Conservation (phyloP, 2,888 invertebrate species). For the Gastracanthus pulcherrimus region DNA sequence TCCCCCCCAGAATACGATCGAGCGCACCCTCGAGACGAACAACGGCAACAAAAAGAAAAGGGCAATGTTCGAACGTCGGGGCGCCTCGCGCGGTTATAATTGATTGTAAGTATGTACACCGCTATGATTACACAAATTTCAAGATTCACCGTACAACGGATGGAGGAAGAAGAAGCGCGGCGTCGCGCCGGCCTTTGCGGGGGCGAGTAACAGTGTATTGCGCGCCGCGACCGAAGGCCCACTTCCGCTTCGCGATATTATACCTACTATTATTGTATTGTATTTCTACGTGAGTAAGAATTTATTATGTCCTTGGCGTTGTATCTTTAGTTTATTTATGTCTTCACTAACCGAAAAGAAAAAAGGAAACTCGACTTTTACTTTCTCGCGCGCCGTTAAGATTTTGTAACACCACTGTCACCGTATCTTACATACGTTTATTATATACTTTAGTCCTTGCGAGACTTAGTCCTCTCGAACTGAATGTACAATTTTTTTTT, state of each 20-base stretch:
- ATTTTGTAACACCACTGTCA: slow-evolving; percentile 15
- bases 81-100: no score
- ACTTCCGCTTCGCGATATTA: neutral
- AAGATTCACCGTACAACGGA: no score
- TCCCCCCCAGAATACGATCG: neutral
- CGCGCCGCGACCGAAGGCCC: no score
- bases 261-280: neutral
- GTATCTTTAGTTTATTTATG: slow-evolving; percentile 53
- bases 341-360: slow-evolving; percentile 42
- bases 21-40: neutral
- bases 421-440: neutral
- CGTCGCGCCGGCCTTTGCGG: neutral
- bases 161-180: neutral
- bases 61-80: no score
- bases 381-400: slow-evolving; percentile 13
- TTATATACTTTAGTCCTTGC: slow-evolving; percentile 49
- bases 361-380: neutral
- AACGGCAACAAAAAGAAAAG: no score
- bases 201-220: neutral
- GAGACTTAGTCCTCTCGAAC: slow-evolving; percentile 63
- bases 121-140: no score
- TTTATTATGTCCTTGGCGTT: neutral
- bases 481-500: slow-evolving; percentile 63
- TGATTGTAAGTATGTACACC: no score
- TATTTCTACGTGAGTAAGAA: neutral